Evolutionary conservation across 2,888 invertebrate species (phyloP), one percentile per base, ranked within the genome.

Genomic region (Argynnis bischoffii): DNA sequence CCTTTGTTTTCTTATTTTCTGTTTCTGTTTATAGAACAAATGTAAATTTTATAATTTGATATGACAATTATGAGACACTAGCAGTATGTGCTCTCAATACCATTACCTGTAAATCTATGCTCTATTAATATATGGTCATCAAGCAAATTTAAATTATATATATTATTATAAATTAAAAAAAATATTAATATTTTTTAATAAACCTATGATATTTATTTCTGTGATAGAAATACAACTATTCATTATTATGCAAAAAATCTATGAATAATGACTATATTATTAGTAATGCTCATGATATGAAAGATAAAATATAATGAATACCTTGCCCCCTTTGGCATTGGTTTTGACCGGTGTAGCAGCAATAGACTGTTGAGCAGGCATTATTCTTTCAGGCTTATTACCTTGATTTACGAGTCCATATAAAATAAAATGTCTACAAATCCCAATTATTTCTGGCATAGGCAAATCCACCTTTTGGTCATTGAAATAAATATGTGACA

Each of bases 301-400:
- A 14, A 54, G 13, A 26, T 31, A 31, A 35, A 26, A 55, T 3
- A 31, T 35, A 55, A 13, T 13, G 14, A 16, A 76, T 84, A 95
- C 93, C 87, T 95, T 95, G 74, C 95, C 95, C n/a, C 95, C 95
- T 77, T 86, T 90, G 54, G 81, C 76, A 68, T 90, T 90, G 70
- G 87, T 90, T 59, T 84, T 77, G 0, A 90, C 84, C 16, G 91
- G 85, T 71, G 93, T 92, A 71, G 94, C 93, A 14, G 94, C 93
- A 51, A 95, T 82, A 21, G 94, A 93, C 74, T 95, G 94, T 74
- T 94, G 94, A 0, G 95, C 93, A 1, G 95, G 94, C 82, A 93
- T 86, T 41, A 95, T 93, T 76, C 90, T 92, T 1, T 95, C 94
- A 5, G 85, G 91, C 48, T 86, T 83, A 72, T 80, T 81, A 13